A percentile compares a stretch with the other conserved stretches of the same genome.
These are phyloP conservation scores for Cecidostiba fungosa DNA, from an alignment of 2,888 invertebrate genomes.

Conservation along the genomic window DNA sequence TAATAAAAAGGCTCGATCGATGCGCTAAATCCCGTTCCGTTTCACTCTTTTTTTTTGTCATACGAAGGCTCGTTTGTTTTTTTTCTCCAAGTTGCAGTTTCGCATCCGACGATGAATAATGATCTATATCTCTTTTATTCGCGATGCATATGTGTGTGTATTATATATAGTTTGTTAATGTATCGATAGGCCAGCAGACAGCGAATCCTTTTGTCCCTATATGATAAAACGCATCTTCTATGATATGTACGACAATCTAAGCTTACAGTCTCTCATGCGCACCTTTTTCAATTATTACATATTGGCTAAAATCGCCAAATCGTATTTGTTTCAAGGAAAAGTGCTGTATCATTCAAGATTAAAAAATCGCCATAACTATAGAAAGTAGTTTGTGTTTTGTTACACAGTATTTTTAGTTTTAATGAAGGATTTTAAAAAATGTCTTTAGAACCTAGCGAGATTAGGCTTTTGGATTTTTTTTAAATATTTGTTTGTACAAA, in stretches of 20 bases:
- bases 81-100: not conserved
- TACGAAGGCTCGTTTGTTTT: constrained; percentile 35
- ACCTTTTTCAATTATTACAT: constrained; percentile 40
- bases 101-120: constrained; percentile 53
- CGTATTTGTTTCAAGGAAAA: constrained; percentile 11
- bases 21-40: constrained; percentile 5
- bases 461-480: constrained; percentile 47
- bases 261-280: constrained; percentile 67
- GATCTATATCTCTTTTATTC: constrained; percentile 61
- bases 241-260: constrained; percentile 76
- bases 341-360: not conserved
- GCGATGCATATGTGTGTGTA: constrained; percentile 40
- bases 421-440: not conserved
- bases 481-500: constrained; percentile 18
- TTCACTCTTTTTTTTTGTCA: not conserved
- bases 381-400: no score
- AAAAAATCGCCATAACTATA: not conserved
- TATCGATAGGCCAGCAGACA: constrained; percentile 56
- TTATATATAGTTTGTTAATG: constrained; percentile 39
- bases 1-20: constrained; percentile 47
- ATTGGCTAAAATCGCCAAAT: constrained; percentile 28
- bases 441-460: constrained; percentile 43
- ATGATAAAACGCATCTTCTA: constrained; percentile 65
- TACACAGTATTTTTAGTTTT: not conserved
- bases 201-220: constrained; percentile 53